Evolutionary conservation across 2,797 vertebrate genomes (phyloP).

Genomic region (Macroramphosus scolopax): DNA sequence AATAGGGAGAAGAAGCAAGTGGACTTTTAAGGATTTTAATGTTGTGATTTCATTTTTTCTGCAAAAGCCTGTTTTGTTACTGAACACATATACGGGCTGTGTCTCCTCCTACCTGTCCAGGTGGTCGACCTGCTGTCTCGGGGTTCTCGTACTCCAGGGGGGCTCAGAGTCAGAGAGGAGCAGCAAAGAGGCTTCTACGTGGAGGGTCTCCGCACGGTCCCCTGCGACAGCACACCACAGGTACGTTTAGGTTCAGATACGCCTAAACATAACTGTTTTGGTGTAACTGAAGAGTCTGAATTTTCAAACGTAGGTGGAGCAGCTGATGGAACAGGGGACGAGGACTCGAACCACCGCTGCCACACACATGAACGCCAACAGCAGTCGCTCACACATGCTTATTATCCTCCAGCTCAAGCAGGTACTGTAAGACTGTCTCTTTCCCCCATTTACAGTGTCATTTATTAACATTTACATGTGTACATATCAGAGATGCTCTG

Average conservation of each 20-base stretch:
- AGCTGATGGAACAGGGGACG: conserved; percentile 86
- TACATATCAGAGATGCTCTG: neutral
- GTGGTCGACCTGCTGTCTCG: conserved; percentile 84
- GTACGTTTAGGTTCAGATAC: conserved; percentile 42
- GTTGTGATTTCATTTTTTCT: too few relatives aligned
- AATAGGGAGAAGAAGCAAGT: too few relatives aligned
- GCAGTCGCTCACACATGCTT: conserved; percentile 89
- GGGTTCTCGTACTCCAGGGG: conserved; percentile 67
- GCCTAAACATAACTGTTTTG: neutral
- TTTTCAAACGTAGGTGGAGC: conserved; percentile 72
- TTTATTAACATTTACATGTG: too few relatives aligned
- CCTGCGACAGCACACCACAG: conserved; percentile 81
- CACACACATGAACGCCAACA: conserved; percentile 87
- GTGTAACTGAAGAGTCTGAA: too few relatives aligned
- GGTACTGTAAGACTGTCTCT: too few relatives aligned
- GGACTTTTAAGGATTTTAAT: too few relatives aligned
- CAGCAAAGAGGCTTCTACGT: conserved; percentile 88
- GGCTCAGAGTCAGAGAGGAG: conserved; percentile 85
- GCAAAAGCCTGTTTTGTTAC: too few relatives aligned
- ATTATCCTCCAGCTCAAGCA: conserved; percentile 86
- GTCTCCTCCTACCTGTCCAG: conserved; percentile 50
- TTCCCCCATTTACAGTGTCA: too few relatives aligned
- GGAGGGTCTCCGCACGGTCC: conserved; percentile 82
- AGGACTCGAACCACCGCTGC: conserved; percentile 84
- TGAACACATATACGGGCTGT: too few relatives aligned